Evolutionary conservation across 2,888 invertebrate genomes (phyloP), one percentile per base, ranked within the genome.

Genomic region (Morinoia aosen): DNA sequence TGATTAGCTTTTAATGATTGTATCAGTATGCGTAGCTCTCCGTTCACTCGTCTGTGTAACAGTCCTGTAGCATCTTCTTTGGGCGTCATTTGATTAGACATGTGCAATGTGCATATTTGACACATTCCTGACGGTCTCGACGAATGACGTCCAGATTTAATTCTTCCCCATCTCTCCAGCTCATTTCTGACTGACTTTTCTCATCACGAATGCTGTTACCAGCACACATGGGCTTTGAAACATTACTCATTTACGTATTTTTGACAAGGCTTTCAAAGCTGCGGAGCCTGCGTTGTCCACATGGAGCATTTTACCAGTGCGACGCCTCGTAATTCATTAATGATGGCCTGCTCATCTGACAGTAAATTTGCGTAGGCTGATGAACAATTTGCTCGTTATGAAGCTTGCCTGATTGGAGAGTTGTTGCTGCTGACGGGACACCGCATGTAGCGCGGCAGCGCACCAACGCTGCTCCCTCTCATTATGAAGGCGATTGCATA

Each of bases 381-480:
- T 93, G 93, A 93, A 93, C 93, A 93, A 93, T 93, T 93, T 93
- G 56, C 57, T 93, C 57, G 93, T 93, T 93, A 57, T 93, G 57
- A 93, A 57, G 93, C 93, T 48, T 33, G 93, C 57, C 93, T 93
- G 93, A 93, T 93, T 93, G 93, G 93, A 93, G 93, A 48, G 56
- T 93, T 93, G 93, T 57, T 90, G 90, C 48, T 90, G 40, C 39
- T 40, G 90, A 90, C 48, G 90, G 48, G 39, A 48, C 40, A 40
- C 90, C 14, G 40, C 90, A 90, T 90, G 90, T 5, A 90, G 48
- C 90, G 12, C 19, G 90, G 48, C 90, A 39, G 19, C 14, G 90
- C 40, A 40, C 90, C 48, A 90, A 33, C 90, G 90, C 48, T 19
- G 90, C 90, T 90, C 39, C 39, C 39, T 40, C 90, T 90, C 90